Percentiles rank a stretch among this genome's conserved stretches.
Evolutionary conservation across 2,888 invertebrate species (phyloP).

Genomic region (Azorinus chamasolen): DNA sequence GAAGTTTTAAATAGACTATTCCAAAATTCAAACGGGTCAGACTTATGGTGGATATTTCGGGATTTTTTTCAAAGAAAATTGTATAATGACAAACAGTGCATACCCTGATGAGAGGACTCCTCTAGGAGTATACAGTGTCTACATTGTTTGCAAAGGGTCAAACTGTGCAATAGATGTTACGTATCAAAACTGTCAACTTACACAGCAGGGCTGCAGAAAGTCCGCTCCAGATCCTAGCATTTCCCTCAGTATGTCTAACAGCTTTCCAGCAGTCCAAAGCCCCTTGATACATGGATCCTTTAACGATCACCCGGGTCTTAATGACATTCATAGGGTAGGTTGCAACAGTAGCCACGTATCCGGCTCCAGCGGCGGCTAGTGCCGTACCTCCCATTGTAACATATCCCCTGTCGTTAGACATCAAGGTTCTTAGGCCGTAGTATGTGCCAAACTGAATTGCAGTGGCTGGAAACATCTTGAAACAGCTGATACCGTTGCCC

Average conservation of each 20-base stretch:
- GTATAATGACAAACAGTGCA: too few species aligned
- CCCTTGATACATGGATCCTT: slow-evolving; percentile 27
- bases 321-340: slow-evolving; percentile 48
- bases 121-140: too few species aligned
- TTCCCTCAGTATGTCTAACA: slow-evolving; percentile 29
- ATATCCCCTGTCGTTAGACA: slow-evolving; percentile 19
- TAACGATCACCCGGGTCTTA: slow-evolving; percentile 47
- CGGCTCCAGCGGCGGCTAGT: slow-evolving; percentile 22
- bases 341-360: slow-evolving; percentile 34
- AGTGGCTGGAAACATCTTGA: slow-evolving; percentile 39
- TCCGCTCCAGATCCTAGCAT: slow-evolving; percentile 27
- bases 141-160: too few species aligned
- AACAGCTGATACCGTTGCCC: slow-evolving; percentile 42
- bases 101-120: too few species aligned
- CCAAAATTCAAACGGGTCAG: too few species aligned
- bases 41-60: too few species aligned
- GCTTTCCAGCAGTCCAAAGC: slow-evolving; percentile 21
- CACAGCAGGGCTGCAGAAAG: slow-evolving; percentile 32
- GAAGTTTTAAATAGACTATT: too few species aligned
- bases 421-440: slow-evolving; percentile 7
- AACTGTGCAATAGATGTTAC: neutral
- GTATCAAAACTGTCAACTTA: neutral
- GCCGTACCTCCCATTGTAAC: slow-evolving; percentile 19
- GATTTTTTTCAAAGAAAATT: too few species aligned
- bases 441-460: slow-evolving; percentile 30